These are phyloP conservation scores for Clivina fossor DNA, from an alignment of 2,888 invertebrate genomes.

Conservation along the genomic window DNA sequence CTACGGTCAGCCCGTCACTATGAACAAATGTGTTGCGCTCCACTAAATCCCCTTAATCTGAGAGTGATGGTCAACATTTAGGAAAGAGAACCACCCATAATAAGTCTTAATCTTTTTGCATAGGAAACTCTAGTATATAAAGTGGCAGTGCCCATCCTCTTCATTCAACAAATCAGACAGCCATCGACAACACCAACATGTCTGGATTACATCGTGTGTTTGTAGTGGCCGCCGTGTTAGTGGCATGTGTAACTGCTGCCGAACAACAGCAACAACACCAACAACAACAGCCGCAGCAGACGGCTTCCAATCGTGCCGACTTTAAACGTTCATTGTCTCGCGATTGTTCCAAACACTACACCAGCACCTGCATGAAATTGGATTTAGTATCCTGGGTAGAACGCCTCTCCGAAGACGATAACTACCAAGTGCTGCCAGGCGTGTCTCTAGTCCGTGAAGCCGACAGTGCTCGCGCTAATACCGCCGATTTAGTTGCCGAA, in stretches of 20 bases:
- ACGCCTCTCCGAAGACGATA: conserved; percentile 68
- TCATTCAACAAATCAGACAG: too few relatives aligned
- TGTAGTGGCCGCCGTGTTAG: conserved; percentile 34
- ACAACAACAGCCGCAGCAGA: conserved; percentile 26
- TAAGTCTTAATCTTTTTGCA: conserved; percentile 40
- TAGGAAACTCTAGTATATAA: conserved; percentile 39
- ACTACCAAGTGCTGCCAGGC: conserved; percentile 71
- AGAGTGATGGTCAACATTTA: conserved; percentile 42
- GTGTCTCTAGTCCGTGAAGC: conserved; percentile 71
- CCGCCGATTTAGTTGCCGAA: conserved; percentile 72
- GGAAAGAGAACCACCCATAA: conserved; percentile 38
- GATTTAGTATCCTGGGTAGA: conserved; percentile 77
- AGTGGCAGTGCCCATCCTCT: conserved; percentile 26
- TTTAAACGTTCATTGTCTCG: conserved; percentile 50
- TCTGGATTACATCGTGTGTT: conserved; percentile 33
- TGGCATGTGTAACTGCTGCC: conserved; percentile 29
- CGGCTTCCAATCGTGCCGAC: conserved; percentile 44
- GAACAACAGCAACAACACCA: conserved; percentile 26
- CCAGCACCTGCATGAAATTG: conserved; percentile 75
- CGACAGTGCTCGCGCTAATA: conserved; percentile 55
- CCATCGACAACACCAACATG: conserved; percentile 32
- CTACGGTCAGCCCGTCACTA: conserved; percentile 49
- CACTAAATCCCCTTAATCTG: conserved; percentile 49
- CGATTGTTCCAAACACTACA: conserved; percentile 63
- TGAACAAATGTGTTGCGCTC: conserved; percentile 53